Base-by-base conservation (phyloP, 92 coral and sea anemone species). In the Virgularia gustaviana region DNA sequence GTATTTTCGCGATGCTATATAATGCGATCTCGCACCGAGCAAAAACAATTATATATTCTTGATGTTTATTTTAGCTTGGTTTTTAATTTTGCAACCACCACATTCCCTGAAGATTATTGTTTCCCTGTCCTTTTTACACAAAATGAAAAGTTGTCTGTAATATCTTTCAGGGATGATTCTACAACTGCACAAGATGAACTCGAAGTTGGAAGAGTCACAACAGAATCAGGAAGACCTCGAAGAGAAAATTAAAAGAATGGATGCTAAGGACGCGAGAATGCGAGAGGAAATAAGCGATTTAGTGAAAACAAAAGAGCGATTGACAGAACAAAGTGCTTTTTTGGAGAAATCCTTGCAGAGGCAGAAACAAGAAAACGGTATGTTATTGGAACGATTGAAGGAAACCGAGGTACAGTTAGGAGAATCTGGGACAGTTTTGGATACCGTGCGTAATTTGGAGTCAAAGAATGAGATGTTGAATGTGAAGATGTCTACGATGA, bases 401-500 rank as follows among this genome's bases (percentile, higher is more conserved):
- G 58, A 67, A 27, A 59, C 74, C 2, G 74, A 67, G 59, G 49
- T 67, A 27, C 41, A 67, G 58, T 53, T 67, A 16, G 74, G 74
- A 31, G 74, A 67, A 45, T 67, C 74, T 0, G 74, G 74, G 15
- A 67, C 43, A 11, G 74, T 67, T 30, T 47, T 67, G 22, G 74
- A 44, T 12, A 67, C 74, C 10, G 74, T 67, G 8, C 29, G 44
- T 6, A 67, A 16, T 43, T 25, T 67, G 60, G 74, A 67, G 23
- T 67, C 59, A 15, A 67, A 67, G 34, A 67, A 67, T 19, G 74
- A 67, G 49, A 20, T 30, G 27, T 67, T 67, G 42, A 67, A 59
- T 24, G 74, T 23, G 22, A 67, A 67, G 34, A 67, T 67, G 74
- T 67, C 74, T 18, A 44, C 27, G 20, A 59, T 67, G 24, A 36